Percentiles rank a stretch among this genome's conserved stretches.
Evolutionary conservation across 2,888 invertebrate genomes (phyloP).

Genomic region (Xestia ashworthii): DNA sequence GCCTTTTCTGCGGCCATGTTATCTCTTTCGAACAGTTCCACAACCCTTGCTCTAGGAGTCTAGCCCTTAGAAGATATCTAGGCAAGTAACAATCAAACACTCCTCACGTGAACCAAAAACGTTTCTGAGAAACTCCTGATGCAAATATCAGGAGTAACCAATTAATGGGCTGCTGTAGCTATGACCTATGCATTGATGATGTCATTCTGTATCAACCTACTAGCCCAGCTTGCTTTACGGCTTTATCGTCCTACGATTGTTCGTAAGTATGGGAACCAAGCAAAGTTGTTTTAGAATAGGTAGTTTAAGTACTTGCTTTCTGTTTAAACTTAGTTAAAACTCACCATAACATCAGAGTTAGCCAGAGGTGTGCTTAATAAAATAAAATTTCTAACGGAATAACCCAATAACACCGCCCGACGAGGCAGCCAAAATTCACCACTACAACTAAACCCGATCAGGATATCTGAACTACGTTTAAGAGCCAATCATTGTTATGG

Average conservation of each 20-base stretch:
- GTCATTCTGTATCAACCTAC: conserved; percentile 32
- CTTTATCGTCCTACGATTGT: conserved; percentile 33
- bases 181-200: conserved; percentile 36
- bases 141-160: not conserved
- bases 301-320: not conserved
- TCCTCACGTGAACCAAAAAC: not conserved
- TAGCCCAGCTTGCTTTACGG: conserved; percentile 17
- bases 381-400: too few species aligned
- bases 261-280: conserved; percentile 34
- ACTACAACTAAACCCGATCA: not conserved
- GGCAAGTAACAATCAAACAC: not conserved
- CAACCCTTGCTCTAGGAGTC: too few species aligned
- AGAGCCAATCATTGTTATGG: not conserved
- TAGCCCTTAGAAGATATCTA: too few species aligned
- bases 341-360: too few species aligned
- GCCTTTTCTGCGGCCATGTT: too few species aligned
- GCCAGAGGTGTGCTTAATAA: too few species aligned
- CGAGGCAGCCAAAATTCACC: too few species aligned
- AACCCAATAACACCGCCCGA: too few species aligned
- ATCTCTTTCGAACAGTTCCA: too few species aligned
- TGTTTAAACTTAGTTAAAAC: not conserved
- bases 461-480: not conserved
- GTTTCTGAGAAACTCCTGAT: not conserved
- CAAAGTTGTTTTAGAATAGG: not conserved
- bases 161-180: not conserved